A percentile compares a stretch with the other conserved stretches of the same genome.
phyloP scores from a whole-genome alignment of 1,140 invertebrate species.

The Phortica variegata region DNA sequence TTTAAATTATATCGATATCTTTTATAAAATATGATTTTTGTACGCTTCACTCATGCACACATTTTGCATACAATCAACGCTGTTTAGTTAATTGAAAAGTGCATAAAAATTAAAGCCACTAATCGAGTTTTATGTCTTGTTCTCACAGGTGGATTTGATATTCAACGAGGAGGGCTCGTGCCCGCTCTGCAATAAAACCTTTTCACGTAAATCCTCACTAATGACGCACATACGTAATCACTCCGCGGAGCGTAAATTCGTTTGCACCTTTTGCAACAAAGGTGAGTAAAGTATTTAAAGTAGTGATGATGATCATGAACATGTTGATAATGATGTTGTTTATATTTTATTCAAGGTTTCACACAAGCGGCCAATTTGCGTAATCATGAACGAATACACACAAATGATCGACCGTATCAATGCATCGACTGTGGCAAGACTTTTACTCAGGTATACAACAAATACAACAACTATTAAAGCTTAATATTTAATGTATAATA shows the following conservation, averaged over 20 bases:
- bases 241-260: constrained; percentile 62
- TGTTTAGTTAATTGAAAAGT: too few species aligned
- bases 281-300: too few species aligned
- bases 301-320: too few species aligned
- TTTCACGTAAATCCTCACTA: constrained; percentile 62
- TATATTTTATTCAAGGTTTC: constrained; percentile 59
- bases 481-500: constrained; percentile 2
- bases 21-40: too few species aligned
- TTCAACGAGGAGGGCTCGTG: constrained; percentile 59
- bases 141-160: constrained; percentile 50
- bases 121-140: too few species aligned
- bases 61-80: too few species aligned
- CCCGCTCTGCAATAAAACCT: constrained; percentile 63
- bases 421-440: constrained; percentile 64
- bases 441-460: constrained; percentile 58
- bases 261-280: constrained; percentile 65
- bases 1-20: too few species aligned
- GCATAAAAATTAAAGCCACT: too few species aligned
- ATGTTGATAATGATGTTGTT: too few species aligned
- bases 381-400: constrained; percentile 64
- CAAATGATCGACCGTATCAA: constrained; percentile 64
- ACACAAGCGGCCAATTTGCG: constrained; percentile 65
- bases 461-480: neutral
- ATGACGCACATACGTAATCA: constrained; percentile 65
- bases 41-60: too few species aligned